A percentile compares a stretch with the other conserved stretches of the same genome.
phyloP scores from a whole-genome alignment of 1,140 invertebrate species.

The Sesamia nonagrioides region DNA sequence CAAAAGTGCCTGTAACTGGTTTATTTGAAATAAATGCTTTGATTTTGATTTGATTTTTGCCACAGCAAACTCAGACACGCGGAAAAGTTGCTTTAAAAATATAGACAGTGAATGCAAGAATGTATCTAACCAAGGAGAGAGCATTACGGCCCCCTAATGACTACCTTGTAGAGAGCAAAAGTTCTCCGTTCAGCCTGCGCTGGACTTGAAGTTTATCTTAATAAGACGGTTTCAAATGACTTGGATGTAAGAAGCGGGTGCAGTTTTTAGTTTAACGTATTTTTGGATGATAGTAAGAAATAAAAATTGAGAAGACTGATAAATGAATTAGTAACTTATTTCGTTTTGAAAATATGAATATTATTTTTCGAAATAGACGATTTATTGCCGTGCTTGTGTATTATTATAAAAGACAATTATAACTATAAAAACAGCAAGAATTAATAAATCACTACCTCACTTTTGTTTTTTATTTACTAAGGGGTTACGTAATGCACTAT shows the following conservation, averaged over 20 bases:
- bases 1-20: no score
- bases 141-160: slow-evolving; percentile 78
- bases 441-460: no score
- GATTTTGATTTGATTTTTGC: neutral
- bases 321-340: no score
- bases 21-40: no score
- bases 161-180: slow-evolving; percentile 74
- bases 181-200: slow-evolving; percentile 71
- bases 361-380: no score
- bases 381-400: no score
- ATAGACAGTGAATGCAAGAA: slow-evolving; percentile 33
- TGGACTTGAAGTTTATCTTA: slow-evolving; percentile 72
- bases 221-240: slow-evolving; percentile 62
- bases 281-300: neutral
- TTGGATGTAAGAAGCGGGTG: slow-evolving; percentile 8
- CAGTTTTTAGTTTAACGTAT: neutral
- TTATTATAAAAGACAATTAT: no score
- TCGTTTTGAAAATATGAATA: no score
- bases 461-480: no score
- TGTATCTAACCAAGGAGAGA: slow-evolving; percentile 58
- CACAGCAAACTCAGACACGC: neutral
- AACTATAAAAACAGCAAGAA: no score
- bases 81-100: slow-evolving; percentile 30
- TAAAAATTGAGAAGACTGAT: no score
- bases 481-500: no score